These are phyloP conservation scores for Chironomus striatipennis DNA, from an alignment of 1,140 invertebrate species.

Conservation along the genomic window DNA sequence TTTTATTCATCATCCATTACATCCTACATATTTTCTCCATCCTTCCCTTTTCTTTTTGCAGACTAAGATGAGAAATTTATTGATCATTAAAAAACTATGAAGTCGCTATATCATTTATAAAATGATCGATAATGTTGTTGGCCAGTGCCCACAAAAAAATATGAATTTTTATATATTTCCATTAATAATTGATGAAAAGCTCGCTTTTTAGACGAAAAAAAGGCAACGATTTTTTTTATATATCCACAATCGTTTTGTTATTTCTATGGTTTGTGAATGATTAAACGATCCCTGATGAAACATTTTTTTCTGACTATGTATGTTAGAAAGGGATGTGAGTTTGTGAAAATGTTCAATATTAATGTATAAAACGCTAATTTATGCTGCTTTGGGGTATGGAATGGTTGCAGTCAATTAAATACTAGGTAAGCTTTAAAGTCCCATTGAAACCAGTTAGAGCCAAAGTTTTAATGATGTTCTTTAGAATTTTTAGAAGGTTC, in stretches of 20 bases:
- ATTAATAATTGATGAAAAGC: not conserved
- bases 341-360: too few relatives aligned
- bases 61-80: slow-evolving; percentile 1
- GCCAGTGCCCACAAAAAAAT: not conserved
- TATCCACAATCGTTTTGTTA: too few relatives aligned
- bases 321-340: too few relatives aligned
- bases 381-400: too few relatives aligned
- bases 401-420: too few relatives aligned
- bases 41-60: not conserved
- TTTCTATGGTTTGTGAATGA: not conserved
- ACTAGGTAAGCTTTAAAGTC: not conserved
- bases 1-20: too few relatives aligned
- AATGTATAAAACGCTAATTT: too few relatives aligned
- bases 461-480: too few relatives aligned
- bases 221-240: too few relatives aligned
- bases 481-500: too few relatives aligned
- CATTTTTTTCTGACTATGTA: not conserved
- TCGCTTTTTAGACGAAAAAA: not conserved
- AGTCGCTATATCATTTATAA: not conserved
- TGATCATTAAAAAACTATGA: slow-evolving; percentile 9
- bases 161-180: not conserved
- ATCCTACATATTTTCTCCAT: too few relatives aligned
- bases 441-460: not conserved
- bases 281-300: slow-evolving; percentile 6
- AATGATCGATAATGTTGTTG: not conserved